Percentiles rank a stretch among this genome's conserved stretches.
phyloP scores from a whole-genome alignment of 2,797 vertebrate species.

The Megaceryle alcyon region DNA sequence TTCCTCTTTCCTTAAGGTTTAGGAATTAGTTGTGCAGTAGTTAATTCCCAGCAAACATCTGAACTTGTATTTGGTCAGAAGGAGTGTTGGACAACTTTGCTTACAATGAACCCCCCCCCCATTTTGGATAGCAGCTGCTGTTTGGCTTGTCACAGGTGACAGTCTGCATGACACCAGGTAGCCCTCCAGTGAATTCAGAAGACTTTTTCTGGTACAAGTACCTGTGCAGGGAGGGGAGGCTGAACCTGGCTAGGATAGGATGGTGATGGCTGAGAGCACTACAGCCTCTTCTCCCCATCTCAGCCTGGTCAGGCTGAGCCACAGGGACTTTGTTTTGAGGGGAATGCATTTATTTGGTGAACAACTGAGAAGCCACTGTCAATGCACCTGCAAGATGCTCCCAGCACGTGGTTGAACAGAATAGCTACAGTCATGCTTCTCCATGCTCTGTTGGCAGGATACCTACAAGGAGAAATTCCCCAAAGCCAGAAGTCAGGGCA shows the following conservation, averaged over 20 bases:
- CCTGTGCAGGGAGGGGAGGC: background rate
- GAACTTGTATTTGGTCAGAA: too few species aligned
- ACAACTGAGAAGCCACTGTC: background rate
- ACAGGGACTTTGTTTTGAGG: background rate
- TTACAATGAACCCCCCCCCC: too few species aligned
- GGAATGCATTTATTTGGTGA: background rate
- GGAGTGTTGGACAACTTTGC: too few species aligned
- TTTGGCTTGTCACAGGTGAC: too few species aligned
- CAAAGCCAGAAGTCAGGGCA: background rate
- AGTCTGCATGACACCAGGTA: too few species aligned
- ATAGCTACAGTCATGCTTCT: background rate
- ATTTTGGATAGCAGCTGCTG: too few species aligned
- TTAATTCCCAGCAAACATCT: too few species aligned
- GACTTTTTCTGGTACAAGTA: background rate
- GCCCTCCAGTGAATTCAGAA: background rate
- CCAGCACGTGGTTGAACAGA: background rate
- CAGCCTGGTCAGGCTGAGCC: background rate
- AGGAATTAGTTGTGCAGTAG: too few species aligned
- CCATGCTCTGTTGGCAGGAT: background rate
- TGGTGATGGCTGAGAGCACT: background rate
- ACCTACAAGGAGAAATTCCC: background rate
- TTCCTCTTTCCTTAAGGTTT: too few species aligned
- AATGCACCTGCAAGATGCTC: background rate
- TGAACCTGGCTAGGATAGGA: background rate
- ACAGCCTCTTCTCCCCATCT: background rate